phyloP scores from a whole-genome alignment of 1,140 invertebrate species.

The Varroa destructor region DNA sequence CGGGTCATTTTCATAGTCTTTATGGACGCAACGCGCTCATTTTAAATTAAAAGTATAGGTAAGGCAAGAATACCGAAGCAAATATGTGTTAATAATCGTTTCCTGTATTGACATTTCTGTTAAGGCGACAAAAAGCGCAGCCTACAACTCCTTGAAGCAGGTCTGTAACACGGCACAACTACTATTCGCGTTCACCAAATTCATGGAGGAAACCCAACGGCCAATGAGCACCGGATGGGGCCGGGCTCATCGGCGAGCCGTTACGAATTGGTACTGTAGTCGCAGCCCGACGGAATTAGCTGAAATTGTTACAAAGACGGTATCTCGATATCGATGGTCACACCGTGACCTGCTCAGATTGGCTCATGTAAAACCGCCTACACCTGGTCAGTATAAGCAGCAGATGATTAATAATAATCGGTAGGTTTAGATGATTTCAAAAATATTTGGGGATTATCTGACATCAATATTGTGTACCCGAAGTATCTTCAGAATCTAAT shows the following conservation, averaged over 20 bases:
- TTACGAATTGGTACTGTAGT: conserved; percentile 50
- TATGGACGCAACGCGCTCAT: no score
- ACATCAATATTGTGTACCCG: no score
- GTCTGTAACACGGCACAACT: conserved; percentile 47
- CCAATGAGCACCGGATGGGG: conserved; percentile 46
- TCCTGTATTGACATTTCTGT: neutral
- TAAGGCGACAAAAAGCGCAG: conserved; percentile 40
- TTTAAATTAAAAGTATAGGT: no score
- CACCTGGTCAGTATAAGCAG: conserved; percentile 41
- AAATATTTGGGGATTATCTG: neutral
- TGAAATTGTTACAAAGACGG: conserved; percentile 50
- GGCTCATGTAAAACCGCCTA: conserved; percentile 47
- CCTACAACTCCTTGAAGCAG: conserved; percentile 45
- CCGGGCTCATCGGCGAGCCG: conserved; percentile 48
- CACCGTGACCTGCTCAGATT: conserved; percentile 55
- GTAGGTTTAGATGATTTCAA: neutral
- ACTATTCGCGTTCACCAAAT: conserved; percentile 51
- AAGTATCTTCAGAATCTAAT: no score
- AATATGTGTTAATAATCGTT: no score
- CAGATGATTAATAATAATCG: neutral
- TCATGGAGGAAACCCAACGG: conserved; percentile 44
- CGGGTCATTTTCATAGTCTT: no score
- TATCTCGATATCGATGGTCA: conserved; percentile 50
- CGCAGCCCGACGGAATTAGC: conserved; percentile 48
- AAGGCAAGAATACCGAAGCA: no score